phyloP scores from a whole-genome alignment of 1,140 invertebrate genomes.

The Eurosta solidaginis region DNA sequence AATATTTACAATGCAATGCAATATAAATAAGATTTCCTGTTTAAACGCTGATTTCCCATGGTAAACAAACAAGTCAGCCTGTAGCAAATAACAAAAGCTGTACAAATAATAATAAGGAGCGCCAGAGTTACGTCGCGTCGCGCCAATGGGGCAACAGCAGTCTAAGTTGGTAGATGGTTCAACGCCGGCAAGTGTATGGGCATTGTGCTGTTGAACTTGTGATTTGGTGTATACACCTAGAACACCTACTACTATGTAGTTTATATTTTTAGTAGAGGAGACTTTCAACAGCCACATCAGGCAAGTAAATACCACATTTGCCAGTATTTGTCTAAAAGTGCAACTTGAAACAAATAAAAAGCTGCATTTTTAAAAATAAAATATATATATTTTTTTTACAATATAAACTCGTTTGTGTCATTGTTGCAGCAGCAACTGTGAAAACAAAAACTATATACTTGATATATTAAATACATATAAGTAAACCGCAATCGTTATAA shows the following conservation, averaged over 20 bases:
- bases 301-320: not conserved
- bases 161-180: too few relatives aligned
- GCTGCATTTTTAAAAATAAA: not conserved
- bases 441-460: not conserved
- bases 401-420: not conserved
- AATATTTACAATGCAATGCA: not conserved
- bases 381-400: not conserved
- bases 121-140: not conserved
- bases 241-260: conserved; percentile 8
- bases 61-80: not conserved
- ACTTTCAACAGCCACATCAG: not conserved
- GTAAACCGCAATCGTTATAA: not conserved
- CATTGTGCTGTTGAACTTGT: not conserved
- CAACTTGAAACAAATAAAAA: not conserved
- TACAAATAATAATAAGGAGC: conserved; percentile 21
- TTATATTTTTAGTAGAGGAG: too few relatives aligned
- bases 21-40: conserved; percentile 28
- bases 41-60: conserved; percentile 15
- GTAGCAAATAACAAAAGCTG: not conserved
- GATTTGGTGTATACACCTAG: not conserved
- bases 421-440: not conserved
- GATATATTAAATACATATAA: conserved; percentile 23
- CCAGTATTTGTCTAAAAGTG: conserved; percentile 11
- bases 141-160: not conserved
- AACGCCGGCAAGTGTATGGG: not conserved